A percentile compares a stretch with the other conserved stretches of the same genome.
These are phyloP conservation scores for Hymenopus coronatus DNA, from an alignment of 2,888 invertebrate species.

Conservation along the genomic window DNA sequence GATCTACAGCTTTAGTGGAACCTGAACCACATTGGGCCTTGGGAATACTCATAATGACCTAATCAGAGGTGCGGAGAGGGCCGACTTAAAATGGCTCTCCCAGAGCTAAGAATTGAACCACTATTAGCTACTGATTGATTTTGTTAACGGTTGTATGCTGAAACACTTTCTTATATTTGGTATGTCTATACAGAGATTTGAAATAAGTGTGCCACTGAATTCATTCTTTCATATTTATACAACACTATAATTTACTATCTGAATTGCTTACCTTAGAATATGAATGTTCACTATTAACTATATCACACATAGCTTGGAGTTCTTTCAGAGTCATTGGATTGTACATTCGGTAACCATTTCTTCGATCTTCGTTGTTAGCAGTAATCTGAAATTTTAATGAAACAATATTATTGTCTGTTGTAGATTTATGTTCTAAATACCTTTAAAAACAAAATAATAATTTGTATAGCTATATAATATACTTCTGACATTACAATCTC, in stretches of 20 bases:
- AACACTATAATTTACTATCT: not conserved
- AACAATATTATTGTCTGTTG: not conserved
- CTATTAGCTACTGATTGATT: too few species aligned
- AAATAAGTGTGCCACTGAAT: too few species aligned
- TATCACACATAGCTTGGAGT: constrained; percentile 41
- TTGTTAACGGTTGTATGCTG: too few species aligned
- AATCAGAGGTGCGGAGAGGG: too few species aligned
- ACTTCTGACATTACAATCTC: not conserved
- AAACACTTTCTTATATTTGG: too few species aligned
- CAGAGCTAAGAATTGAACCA: too few species aligned
- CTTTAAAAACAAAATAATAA: not conserved
- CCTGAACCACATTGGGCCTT: too few species aligned
- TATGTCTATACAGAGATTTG: too few species aligned
- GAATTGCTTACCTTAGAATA: constrained; percentile 10
- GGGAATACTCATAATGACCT: too few species aligned
- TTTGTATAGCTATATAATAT: not conserved
- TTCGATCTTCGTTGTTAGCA: constrained; percentile 39
- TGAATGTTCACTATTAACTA: constrained; percentile 18
- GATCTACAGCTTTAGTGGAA: too few species aligned
- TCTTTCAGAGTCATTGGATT: constrained; percentile 42
- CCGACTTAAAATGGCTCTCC: too few species aligned
- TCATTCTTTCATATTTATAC: not conserved
- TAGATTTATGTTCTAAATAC: not conserved
- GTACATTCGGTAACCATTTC: constrained; percentile 42
- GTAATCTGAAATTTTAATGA: constrained; percentile 28